Percentiles rank a stretch among this genome's conserved stretches.
phyloP scores from a whole-genome alignment of 2,888 invertebrate species.

The Noctua janthina region DNA sequence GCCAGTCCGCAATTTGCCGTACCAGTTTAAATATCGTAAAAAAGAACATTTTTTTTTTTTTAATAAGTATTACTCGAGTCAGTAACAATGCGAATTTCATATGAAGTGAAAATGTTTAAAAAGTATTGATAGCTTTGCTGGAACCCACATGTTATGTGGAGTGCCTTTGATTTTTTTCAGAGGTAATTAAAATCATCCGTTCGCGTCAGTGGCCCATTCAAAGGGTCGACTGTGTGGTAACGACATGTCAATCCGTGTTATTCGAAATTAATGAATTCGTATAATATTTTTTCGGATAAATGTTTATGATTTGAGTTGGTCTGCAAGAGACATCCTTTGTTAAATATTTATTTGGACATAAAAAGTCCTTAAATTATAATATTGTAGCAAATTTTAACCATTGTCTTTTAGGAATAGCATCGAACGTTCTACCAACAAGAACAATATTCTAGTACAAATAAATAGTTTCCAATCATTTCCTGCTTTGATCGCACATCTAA shows the following conservation, averaged over 20 bases:
- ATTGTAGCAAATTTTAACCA: background rate
- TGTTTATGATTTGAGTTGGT: background rate
- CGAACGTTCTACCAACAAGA: background rate
- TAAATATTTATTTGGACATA: background rate
- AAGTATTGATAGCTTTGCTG: slow-evolving; percentile 7
- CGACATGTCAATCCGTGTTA: slow-evolving; percentile 10
- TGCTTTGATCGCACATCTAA: slow-evolving; percentile 2
- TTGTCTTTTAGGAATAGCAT: background rate
- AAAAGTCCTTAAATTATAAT: background rate
- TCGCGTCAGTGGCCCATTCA: slow-evolving; percentile 38
- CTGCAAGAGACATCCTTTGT: background rate
- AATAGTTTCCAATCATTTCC: background rate
- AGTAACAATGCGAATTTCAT: background rate
- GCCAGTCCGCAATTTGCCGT: background rate
- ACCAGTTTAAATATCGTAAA: background rate
- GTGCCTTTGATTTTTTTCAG: slow-evolving; percentile 44
- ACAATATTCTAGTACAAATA: background rate
- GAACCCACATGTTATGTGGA: slow-evolving; percentile 6
- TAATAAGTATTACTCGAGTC: background rate
- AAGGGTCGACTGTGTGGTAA: slow-evolving; percentile 34
- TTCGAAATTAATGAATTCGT: slow-evolving; percentile 1
- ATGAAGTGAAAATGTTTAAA: slow-evolving; percentile 14
- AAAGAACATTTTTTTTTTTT: too few species aligned
- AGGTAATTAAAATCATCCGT: slow-evolving; percentile 76
- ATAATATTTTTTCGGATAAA: background rate